phyloP scores from a whole-genome alignment of 2,888 invertebrate species.

The Sinotaia quadrata region DNA sequence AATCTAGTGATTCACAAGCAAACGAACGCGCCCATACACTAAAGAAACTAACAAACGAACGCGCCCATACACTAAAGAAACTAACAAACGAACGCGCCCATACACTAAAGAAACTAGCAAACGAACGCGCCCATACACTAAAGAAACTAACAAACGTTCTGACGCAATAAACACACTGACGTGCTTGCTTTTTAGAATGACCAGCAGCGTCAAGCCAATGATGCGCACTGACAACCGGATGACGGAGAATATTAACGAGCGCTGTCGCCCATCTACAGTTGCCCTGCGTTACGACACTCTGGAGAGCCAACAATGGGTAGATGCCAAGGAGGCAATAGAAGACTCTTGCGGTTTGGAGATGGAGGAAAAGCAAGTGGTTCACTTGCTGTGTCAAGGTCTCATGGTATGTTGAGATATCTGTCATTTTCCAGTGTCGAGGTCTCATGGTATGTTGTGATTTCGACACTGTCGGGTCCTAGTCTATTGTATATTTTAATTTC shows the following conservation, averaged over 20 bases:
- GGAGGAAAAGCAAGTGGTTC: slow-evolving; percentile 52
- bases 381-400: slow-evolving; percentile 56
- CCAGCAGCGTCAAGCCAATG: slow-evolving; percentile 53
- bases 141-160: too few species aligned
- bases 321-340: slow-evolving; percentile 62
- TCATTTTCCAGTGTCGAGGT: background rate
- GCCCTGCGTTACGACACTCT: slow-evolving; percentile 59
- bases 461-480: too few species aligned
- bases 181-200: too few species aligned
- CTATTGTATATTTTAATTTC: too few species aligned
- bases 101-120: too few species aligned
- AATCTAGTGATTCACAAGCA: too few species aligned
- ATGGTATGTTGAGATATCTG: slow-evolving; percentile 48
- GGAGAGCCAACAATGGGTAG: slow-evolving; percentile 65
- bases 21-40: too few species aligned
- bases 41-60: too few species aligned
- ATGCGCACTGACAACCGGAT: slow-evolving; percentile 41
- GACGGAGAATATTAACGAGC: slow-evolving; percentile 56
- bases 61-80: too few species aligned
- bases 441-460: background rate
- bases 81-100: too few species aligned
- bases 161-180: too few species aligned
- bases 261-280: slow-evolving; percentile 61
- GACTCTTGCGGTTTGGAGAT: slow-evolving; percentile 47
- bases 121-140: too few species aligned